Evolutionary conservation across 1,140 invertebrate species (phyloP).

Genomic region (Drosophila tani): DNA sequence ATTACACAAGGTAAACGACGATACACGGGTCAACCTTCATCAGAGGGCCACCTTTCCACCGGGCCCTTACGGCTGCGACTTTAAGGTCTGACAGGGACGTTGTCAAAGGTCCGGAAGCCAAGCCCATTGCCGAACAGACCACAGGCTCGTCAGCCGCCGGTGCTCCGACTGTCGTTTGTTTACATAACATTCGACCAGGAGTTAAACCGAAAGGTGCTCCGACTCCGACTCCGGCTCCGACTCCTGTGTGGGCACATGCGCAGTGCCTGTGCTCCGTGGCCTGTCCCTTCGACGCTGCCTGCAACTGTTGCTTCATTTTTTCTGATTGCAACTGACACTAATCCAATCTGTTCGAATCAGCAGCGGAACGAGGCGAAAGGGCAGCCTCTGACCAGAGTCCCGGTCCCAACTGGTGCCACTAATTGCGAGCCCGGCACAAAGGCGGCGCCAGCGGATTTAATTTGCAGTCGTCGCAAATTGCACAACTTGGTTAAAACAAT

Average conservation of each 20-base stretch:
- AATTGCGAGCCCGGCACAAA: constrained; percentile 40
- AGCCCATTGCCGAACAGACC: constrained; percentile 29
- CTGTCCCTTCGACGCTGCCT: not conserved
- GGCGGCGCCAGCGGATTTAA: constrained; percentile 44
- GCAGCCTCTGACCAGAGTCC: constrained; percentile 7
- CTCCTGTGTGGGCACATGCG: constrained; percentile 55
- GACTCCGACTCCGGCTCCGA: not conserved
- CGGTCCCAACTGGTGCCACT: constrained; percentile 38
- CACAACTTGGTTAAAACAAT: constrained; percentile 56
- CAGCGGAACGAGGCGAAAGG: constrained; percentile 21
- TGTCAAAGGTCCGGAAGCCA: constrained; percentile 48
- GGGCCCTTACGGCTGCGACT: constrained; percentile 2
- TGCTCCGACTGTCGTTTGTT: constrained; percentile 49
- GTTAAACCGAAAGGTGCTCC: constrained; percentile 13
- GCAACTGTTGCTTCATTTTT: constrained; percentile 57
- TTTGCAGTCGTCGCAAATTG: constrained; percentile 61
- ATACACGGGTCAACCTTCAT: constrained; percentile 9
- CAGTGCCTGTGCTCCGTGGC: constrained; percentile 2
- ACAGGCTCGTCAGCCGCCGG: constrained; percentile 23
- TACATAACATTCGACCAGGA: constrained; percentile 48
- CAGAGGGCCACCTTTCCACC: not conserved
- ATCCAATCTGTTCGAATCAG: constrained; percentile 50
- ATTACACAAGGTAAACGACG: constrained; percentile 40
- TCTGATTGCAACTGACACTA: constrained; percentile 58
- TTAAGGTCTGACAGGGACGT: constrained; percentile 12